A percentile compares a stretch with the other conserved stretches of the same genome.
Evolutionary conservation across 2,113 vertebrate genomes (phyloP).

Genomic region (Ictidomys tridecemlineatus): DNA sequence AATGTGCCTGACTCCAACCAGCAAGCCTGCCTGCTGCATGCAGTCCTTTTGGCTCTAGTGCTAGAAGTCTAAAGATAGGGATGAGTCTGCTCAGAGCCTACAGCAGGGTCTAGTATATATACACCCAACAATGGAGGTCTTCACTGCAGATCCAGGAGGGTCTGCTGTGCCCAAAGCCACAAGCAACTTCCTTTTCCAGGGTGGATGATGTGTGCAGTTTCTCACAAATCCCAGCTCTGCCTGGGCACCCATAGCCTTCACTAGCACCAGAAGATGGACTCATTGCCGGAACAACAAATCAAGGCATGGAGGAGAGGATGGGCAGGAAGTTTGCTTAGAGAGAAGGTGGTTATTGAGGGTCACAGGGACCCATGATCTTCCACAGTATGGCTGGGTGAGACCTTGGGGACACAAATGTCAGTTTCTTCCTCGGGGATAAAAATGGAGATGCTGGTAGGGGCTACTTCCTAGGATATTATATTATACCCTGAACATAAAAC

Average conservation of each 20-base stretch:
- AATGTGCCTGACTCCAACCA: accelerated
- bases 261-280: neutral
- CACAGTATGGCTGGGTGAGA: neutral
- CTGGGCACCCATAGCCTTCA: neutral
- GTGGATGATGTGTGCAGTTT: neutral
- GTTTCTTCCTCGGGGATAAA: neutral
- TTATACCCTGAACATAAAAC: neutral
- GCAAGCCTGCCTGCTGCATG: neutral
- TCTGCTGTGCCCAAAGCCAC: too few relatives aligned
- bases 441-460: neutral
- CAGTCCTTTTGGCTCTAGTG: neutral
- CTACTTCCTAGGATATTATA: neutral
- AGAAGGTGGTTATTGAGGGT: neutral
- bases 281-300: neutral
- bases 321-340: neutral
- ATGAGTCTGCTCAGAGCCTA: neutral
- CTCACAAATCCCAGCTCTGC: neutral
- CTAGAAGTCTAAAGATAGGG: neutral
- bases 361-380: neutral
- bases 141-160: neutral
- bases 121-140: neutral
- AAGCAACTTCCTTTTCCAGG: neutral
- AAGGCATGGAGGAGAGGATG: neutral
- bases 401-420: neutral
- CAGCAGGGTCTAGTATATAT: neutral